phyloP scores from a whole-genome alignment of 2,888 invertebrate genomes.

The Disparrhopalites patrizii region DNA sequence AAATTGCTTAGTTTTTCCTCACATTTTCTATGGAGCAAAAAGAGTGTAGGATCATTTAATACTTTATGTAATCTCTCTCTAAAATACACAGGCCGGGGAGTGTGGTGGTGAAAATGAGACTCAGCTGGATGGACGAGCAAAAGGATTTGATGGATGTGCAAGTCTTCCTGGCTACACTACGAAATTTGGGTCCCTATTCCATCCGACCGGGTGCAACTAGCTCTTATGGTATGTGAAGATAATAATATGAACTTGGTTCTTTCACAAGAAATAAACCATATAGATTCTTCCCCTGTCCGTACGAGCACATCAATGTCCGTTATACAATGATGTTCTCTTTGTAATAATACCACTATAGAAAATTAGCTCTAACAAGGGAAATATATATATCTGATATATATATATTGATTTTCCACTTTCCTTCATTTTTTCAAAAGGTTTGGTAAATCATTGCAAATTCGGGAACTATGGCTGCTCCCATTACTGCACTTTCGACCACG shows the following conservation, averaged over 20 bases:
- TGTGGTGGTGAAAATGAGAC: slow-evolving; percentile 62
- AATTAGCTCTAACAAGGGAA: no score
- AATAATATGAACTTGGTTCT: no score
- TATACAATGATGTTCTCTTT: no score
- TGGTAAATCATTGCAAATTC: slow-evolving; percentile 63
- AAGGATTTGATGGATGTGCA: slow-evolving; percentile 52
- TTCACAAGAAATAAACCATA: no score
- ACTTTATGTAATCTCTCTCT: neutral
- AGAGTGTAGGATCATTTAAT: neutral
- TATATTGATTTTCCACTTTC: no score
- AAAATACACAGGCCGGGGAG: slow-evolving; percentile 63
- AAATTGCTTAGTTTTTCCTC: no score
- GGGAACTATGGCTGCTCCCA: slow-evolving; percentile 64
- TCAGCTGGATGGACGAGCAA: slow-evolving; percentile 62
- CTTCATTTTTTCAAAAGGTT: slow-evolving; percentile 51
- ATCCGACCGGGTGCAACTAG: slow-evolving; percentile 22
- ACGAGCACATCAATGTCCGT: no score
- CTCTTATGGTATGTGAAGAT: slow-evolving; percentile 38
- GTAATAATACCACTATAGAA: no score
- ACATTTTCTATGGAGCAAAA: no score
- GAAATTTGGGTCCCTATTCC: slow-evolving; percentile 10
- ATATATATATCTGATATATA: no score
- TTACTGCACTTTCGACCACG: slow-evolving; percentile 64
- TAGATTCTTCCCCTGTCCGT: no score
- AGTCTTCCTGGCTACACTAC: slow-evolving; percentile 14